These are phyloP conservation scores for Leptinotarsa defecta DNA, from an alignment of 1,140 invertebrate genomes.

Conservation along the genomic window DNA sequence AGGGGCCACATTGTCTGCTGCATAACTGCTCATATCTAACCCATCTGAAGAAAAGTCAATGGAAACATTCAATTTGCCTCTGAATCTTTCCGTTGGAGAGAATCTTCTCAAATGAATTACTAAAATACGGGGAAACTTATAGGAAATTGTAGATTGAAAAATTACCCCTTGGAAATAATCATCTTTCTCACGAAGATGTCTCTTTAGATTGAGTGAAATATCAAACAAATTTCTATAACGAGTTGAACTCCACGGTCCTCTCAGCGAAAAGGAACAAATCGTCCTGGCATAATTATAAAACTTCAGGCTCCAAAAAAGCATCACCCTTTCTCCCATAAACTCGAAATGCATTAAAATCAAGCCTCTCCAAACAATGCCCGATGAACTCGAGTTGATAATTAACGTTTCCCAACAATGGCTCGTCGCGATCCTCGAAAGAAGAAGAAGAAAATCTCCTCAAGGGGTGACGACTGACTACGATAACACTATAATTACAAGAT, in stretches of 20 bases:
- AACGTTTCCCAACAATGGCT: conserved; percentile 17
- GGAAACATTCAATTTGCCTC: too few species aligned
- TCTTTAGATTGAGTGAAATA: background rate
- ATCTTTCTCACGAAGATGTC: background rate
- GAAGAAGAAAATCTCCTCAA: conserved; percentile 19
- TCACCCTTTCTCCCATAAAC: background rate
- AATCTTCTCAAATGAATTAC: too few species aligned
- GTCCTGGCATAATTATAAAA: background rate
- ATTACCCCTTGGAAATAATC: too few species aligned
- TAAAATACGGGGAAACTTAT: too few species aligned
- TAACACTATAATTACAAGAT: conserved; percentile 48
- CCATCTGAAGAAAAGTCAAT: too few species aligned
- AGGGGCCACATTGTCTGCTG: too few species aligned
- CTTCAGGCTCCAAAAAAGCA: background rate
- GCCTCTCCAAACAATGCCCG: conserved; percentile 3
- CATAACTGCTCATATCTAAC: too few species aligned
- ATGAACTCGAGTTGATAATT: conserved; percentile 24
- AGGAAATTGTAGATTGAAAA: too few species aligned
- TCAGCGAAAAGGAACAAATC: background rate
- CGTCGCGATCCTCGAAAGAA: conserved; percentile 3
- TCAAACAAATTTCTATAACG: conserved; percentile 3
- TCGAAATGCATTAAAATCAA: conserved; percentile 6
- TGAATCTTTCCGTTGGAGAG: too few species aligned
- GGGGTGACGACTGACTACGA: conserved; percentile 26
- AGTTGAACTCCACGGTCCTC: background rate